Percentiles rank a stretch among this genome's conserved stretches.
phyloP scores from a whole-genome alignment of 1,140 invertebrate genomes.

The Saccostrea glomerata region DNA sequence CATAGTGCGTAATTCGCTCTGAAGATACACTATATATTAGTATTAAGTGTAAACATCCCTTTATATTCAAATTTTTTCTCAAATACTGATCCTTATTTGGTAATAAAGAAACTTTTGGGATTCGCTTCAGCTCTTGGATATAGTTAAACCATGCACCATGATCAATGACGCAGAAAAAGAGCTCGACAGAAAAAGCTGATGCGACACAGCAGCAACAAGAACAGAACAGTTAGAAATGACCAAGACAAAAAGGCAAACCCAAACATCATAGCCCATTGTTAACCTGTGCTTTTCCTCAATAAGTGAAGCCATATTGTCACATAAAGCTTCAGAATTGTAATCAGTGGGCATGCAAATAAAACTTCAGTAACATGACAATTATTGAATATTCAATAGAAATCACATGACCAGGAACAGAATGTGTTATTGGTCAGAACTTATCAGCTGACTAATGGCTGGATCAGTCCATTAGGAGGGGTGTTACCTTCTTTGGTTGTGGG shows the following conservation, averaged over 20 bases:
- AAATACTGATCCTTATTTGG: too few relatives aligned
- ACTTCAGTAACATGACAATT: neutral
- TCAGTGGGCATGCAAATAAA: conserved; percentile 5
- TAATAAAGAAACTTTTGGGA: neutral
- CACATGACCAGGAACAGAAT: neutral
- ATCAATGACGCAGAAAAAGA: conserved; percentile 12
- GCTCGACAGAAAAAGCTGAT: neutral
- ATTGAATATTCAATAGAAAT: too few relatives aligned
- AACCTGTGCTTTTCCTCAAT: neutral
- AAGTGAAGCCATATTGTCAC: neutral
- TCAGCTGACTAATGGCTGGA: neutral
- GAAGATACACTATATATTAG: too few relatives aligned
- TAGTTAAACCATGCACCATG: neutral
- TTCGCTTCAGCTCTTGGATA: conserved; percentile 29
- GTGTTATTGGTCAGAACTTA: neutral
- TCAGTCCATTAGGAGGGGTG: neutral
- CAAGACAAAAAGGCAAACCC: neutral
- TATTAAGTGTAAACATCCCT: too few relatives aligned
- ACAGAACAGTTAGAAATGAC: neutral
- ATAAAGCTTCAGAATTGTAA: neutral
- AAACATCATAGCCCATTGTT: neutral
- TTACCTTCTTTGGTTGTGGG: conserved; percentile 46
- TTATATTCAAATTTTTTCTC: too few relatives aligned
- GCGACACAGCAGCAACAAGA: neutral
- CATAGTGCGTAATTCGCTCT: too few relatives aligned